Base-by-base conservation (phyloP, 2,888 invertebrate genomes). In the Andrena haemorrhoa region DNA sequence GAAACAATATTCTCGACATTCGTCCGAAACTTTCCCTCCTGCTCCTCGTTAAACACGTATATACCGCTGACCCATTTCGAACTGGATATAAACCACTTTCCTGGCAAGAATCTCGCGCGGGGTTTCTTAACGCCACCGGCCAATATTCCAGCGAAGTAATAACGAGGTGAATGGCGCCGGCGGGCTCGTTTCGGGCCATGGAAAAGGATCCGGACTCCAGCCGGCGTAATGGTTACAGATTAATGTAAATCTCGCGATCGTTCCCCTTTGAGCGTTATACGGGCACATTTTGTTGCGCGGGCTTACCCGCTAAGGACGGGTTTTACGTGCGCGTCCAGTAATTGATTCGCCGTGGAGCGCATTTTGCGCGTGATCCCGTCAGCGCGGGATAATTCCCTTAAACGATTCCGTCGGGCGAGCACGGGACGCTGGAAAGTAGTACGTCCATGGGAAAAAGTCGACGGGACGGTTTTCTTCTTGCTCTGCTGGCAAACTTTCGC, bases 331-430 rank as follows among this genome's bases (percentile, higher is more conserved):
- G 63, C 63, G 41, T 12, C 33, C 23, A 41, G 41, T 41, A 64
- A 64, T 64, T 41, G 41, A 64, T 64, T 64, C 63, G 20, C 63
- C 23, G 41, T 41, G 41, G 63, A 23, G 12, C 12, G 12, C 12
- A 64, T 64, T 64, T 64, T 41, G 41, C 63, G 41, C 63, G 23
- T 31, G 63, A 23, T 64, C 41, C 41, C 33, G 41, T 61, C n/a
- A n/a, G 31, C 33, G 33, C 61, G 61, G 20, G 61, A 31, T 61
- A 61, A 61, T 61, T 61, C 33, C 58, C 58, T 64, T 41, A 64
- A 35, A 64, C 63, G 63, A 41, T 16, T 64, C 10, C 26, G 63
- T 41, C 12, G 41, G 20, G 23, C 41, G 41, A 64, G 5, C 41
- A 12, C 31, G 8, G 31, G n/a, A 26, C n/a, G 58, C 58, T 16